phyloP scores from a whole-genome alignment of 2,797 vertebrate genomes.

The Pangasius djambal region DNA sequence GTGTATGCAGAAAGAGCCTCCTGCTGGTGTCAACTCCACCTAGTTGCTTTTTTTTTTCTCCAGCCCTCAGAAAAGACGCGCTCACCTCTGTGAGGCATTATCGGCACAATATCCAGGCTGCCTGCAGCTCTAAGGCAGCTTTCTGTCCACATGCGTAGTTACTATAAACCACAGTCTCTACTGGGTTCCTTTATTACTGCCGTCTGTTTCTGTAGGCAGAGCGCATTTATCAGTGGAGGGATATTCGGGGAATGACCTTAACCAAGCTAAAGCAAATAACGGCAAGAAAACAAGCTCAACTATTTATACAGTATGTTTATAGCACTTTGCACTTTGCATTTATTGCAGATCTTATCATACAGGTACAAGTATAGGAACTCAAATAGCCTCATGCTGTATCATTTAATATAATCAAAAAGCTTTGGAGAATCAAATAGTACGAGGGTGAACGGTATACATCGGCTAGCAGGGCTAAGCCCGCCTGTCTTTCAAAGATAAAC shows the following conservation, averaged over 20 bases:
- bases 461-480: background rate
- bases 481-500: background rate
- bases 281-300: conserved; percentile 31
- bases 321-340: background rate
- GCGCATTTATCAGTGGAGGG: conserved; percentile 21
- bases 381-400: background rate
- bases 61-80: conserved; percentile 21
- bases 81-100: conserved; percentile 34
- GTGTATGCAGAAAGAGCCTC: conserved; percentile 36
- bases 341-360: conserved; percentile 13
- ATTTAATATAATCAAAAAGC: conserved; percentile 12
- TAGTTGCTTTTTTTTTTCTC: background rate
- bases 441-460: background rate
- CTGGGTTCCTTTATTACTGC: conserved; percentile 31
- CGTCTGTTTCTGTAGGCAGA: conserved; percentile 37
- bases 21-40: conserved; percentile 11
- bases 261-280: conserved; percentile 29
- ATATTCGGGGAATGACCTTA: conserved; percentile 32
- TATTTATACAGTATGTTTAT: background rate
- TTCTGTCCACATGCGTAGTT: conserved; percentile 37
- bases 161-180: conserved; percentile 27
- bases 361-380: background rate
- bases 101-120: conserved; percentile 14
- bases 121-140: conserved; percentile 28
- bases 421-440: background rate